These are phyloP conservation scores for Drosophila stalkeri DNA, from an alignment of 2,888 invertebrate species.

Conservation along the genomic window DNA sequence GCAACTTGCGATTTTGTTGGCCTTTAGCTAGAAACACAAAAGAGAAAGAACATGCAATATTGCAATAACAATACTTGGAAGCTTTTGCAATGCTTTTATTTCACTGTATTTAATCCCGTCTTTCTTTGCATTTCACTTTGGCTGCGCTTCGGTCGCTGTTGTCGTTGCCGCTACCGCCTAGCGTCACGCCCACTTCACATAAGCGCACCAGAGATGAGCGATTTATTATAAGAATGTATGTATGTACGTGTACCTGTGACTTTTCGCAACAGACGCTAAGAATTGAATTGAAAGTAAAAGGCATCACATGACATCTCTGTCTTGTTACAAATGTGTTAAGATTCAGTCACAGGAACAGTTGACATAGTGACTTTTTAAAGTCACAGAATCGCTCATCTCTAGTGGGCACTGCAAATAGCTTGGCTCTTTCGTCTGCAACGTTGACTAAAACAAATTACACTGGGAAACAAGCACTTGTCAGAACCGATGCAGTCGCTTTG, in stretches of 20 bases:
- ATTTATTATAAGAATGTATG: conserved; percentile 11
- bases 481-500: background rate
- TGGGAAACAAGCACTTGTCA: background rate
- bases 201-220: conserved; percentile 49
- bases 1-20: conserved; percentile 45
- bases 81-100: conserved; percentile 38
- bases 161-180: conserved; percentile 14
- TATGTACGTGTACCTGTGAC: conserved; percentile 31
- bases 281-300: conserved; percentile 28
- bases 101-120: conserved; percentile 49
- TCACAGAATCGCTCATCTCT: conserved; percentile 53
- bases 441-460: background rate
- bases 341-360: conserved; percentile 21
- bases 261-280: conserved; percentile 20
- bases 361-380: conserved; percentile 36
- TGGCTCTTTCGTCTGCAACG: background rate
- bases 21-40: conserved; percentile 52
- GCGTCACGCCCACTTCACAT: conserved; percentile 56
- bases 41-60: conserved; percentile 51
- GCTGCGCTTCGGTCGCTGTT: conserved; percentile 32
- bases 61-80: conserved; percentile 39
- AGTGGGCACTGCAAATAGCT: conserved; percentile 19
- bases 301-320: background rate
- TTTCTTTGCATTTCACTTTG: conserved; percentile 57
- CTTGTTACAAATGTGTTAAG: conserved; percentile 19